These are phyloP conservation scores for Yoshiicerus persimilis DNA, from an alignment of 1,140 invertebrate genomes.

Conservation along the genomic window DNA sequence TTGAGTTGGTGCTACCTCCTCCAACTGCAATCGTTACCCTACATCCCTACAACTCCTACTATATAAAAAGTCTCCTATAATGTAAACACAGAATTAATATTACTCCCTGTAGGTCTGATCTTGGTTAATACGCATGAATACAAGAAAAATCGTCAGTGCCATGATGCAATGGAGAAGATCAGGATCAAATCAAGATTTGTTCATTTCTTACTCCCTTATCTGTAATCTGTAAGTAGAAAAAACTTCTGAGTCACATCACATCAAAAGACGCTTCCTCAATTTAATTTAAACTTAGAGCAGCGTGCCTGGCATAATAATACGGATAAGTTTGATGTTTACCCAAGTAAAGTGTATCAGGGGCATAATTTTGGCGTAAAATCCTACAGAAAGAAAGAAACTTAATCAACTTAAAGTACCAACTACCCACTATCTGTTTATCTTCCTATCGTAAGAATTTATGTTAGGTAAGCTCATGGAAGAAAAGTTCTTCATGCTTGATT, in stretches of 20 bases:
- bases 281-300: not conserved
- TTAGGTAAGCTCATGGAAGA: not conserved
- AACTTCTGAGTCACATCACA: not conserved
- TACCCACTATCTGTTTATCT: not conserved
- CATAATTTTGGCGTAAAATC: not conserved
- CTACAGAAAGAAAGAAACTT: not conserved
- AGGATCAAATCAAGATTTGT: not conserved
- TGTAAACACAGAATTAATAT: not conserved
- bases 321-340: too few species aligned
- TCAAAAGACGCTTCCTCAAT: not conserved
- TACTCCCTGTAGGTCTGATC: not conserved
- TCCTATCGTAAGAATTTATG: not conserved
- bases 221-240: not conserved
- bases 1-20: too few species aligned
- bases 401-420: not conserved
- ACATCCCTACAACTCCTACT: not conserved
- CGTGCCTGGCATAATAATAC: not conserved
- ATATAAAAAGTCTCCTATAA: not conserved
- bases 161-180: not conserved
- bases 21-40: too few species aligned
- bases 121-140: not conserved
- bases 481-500: not conserved
- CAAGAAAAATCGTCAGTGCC: not conserved
- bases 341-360: not conserved
- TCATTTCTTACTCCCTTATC: constrained; percentile 7